Base-by-base conservation (phyloP, 2,113 vertebrate species). In the Penelope pileata region DNA sequence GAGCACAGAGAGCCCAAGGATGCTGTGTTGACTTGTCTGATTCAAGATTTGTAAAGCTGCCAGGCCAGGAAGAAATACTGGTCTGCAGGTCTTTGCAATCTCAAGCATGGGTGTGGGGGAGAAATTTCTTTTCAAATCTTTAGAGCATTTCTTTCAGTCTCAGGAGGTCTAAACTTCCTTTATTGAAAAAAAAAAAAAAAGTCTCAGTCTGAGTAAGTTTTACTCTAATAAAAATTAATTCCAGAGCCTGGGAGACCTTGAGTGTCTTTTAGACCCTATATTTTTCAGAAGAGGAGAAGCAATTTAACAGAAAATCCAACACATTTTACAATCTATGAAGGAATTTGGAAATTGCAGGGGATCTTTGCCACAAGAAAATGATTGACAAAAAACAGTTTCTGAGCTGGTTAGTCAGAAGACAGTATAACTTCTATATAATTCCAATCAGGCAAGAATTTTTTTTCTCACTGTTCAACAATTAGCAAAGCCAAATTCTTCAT, bases 91-190 rank as follows among this genome's bases (percentile, higher is more conserved):
- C 12, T 22, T 29, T 53, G 51, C 40, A 67, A 53, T 45, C 47
- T 79, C 48, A 7, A 53, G 5, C 24, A 56, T 18, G 3, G 5
- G 1, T 6, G 5, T 8, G 2, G 29, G 10, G 12, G 4, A 45
- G 14, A 64, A 4, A 45, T 79, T 77, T 43, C 8, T 79, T 72
- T 73, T 62, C 62, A 79, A 32, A 45, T 3, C 3, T 83, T 72
- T 63, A 36, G 5, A 70, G 7, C 32, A 16, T 54, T 70, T 74
- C 7, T 43, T 84, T 74, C 51, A 82, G 27, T 9, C 9, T 59
- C 5, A n/a, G 32, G 21, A 88, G 14, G 10, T 67, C 13, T 63
- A 85, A 53, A 75, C 7, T 38, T 76, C 3, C 14, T 68, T 40
- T 59, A n/a, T 51, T 59, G 22, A 36, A 36, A 40, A 60, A 38